Base-by-base conservation (phyloP, 2,888 invertebrate genomes). In the Hanleya hanleyi region DNA sequence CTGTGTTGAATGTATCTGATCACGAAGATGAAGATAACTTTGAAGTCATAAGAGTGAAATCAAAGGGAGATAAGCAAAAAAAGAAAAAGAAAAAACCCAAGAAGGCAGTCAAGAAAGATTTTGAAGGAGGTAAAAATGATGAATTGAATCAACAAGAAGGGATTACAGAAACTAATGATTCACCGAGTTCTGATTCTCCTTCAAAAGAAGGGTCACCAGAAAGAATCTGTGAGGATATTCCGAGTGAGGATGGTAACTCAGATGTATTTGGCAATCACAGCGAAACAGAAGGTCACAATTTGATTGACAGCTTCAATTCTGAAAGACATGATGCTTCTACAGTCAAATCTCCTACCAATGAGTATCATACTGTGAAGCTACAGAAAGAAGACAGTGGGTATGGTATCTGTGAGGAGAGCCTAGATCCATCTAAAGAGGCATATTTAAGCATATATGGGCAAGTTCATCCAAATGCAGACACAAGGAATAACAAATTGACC, bases 41-140 rank as follows among this genome's bases (percentile, higher is more conserved):
- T n/a, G 81, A 83, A 72, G 80, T 84, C 62, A 83, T 84, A 36
- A 77, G 77, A n/a, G 76, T 83, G 33, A 81, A 76, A 67, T 69
- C 77, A 18, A 81, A 77, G 49, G 70, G 66, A 18, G 66, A 69
- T 73, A 77, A 69, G 69, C 50, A 36, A 15, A 75, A 71, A 70
- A 73, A 49, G 36, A 73, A 71, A 57, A 81, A 78, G 61, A 75
- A 73, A 51, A 72, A 69, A 26, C 41, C 57, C n/a, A 67, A 75
- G n/a, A 70, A 64, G 38, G n/a, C 36, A 18, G 36, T 26, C 15
- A 35, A 35, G 9, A 64, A 57, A 29, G 57, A 57, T 22, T n/a
- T n/a, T n/a, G n/a, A n/a, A n/a, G n/a, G n/a, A n/a, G n/a, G n/a
- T n/a, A 57, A 57, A 32, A 57, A 29, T 26, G 15, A 26, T 32